Evolutionary conservation across 2,888 invertebrate genomes (phyloP).

Genomic region (Balanococcus diminutus): DNA sequence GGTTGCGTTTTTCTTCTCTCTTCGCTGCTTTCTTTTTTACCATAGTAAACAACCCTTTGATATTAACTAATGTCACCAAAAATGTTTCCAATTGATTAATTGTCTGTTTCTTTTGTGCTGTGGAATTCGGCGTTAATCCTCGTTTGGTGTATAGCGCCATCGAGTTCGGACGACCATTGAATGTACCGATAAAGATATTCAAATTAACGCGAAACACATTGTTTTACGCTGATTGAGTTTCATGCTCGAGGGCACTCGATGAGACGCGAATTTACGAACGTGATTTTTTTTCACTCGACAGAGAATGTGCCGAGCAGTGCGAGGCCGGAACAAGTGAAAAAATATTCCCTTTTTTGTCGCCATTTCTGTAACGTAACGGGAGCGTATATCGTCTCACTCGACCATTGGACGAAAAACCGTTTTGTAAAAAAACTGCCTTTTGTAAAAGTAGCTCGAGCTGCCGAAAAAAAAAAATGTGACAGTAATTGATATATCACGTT

Average conservation of each 20-base stretch:
- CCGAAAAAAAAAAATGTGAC: conserved; percentile 8
- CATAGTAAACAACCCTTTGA: conserved; percentile 42
- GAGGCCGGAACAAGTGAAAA: neutral
- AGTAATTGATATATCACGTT: conserved; percentile 35
- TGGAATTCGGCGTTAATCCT: neutral
- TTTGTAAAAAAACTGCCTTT: neutral
- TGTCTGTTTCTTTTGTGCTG: conserved; percentile 25
- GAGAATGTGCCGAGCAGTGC: neutral
- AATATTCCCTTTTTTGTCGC: neutral
- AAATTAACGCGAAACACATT: conserved; percentile 17
- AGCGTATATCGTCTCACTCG: too few relatives aligned
- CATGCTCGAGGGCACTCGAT: neutral
- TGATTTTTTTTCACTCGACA: neutral
- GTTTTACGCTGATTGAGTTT: conserved; percentile 25
- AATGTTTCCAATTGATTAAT: conserved; percentile 42
- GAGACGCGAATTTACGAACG: neutral
- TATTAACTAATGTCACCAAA: conserved; percentile 45
- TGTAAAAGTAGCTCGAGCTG: neutral
- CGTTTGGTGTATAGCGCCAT: neutral
- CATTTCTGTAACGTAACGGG: neutral
- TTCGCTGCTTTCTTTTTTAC: neutral
- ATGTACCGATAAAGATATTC: conserved; percentile 6
- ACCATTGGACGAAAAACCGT: neutral
- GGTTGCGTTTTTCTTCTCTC: neutral
- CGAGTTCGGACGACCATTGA: neutral